Percentiles rank a stretch among this genome's conserved stretches.
phyloP scores from a whole-genome alignment of 2,888 invertebrate species.

The Eupeodes latifasciatus region DNA sequence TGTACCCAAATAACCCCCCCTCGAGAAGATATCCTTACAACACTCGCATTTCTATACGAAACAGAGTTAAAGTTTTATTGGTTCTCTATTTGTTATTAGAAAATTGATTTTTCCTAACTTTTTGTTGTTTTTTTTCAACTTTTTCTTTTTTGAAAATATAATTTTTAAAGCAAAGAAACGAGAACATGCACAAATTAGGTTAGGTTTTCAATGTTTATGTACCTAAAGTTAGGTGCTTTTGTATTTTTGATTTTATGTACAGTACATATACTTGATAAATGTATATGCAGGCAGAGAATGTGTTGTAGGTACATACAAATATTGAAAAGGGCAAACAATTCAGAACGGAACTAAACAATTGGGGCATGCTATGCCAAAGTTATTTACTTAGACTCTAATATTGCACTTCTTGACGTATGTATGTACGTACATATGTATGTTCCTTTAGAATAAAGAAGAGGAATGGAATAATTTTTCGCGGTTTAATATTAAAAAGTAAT shows the following conservation, averaged over 20 bases:
- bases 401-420: not conserved
- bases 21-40: not conserved
- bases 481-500: slow-evolving; percentile 39
- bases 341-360: slow-evolving; percentile 56
- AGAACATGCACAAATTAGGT: slow-evolving; percentile 38
- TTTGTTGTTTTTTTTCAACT: not conserved
- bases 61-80: not conserved
- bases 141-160: not conserved
- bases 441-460: no score
- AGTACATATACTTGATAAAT: not conserved
- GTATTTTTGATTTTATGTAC: not conserved
- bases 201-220: slow-evolving; percentile 28
- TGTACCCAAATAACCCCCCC: no score
- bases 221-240: not conserved
- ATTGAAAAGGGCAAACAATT: slow-evolving; percentile 19
- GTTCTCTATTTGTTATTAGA: not conserved
- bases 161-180: slow-evolving; percentile 23
- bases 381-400: not conserved
- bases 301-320: not conserved
- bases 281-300: no score
- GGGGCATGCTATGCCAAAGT: slow-evolving; percentile 47
- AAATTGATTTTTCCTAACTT: not conserved
- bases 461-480: not conserved
- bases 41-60: not conserved
- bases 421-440: no score